Percentiles rank a stretch among this genome's conserved stretches.
Conservation (phyloP, 2,797 vertebrate genomes). For the Gastrophryne carolinensis region DNA sequence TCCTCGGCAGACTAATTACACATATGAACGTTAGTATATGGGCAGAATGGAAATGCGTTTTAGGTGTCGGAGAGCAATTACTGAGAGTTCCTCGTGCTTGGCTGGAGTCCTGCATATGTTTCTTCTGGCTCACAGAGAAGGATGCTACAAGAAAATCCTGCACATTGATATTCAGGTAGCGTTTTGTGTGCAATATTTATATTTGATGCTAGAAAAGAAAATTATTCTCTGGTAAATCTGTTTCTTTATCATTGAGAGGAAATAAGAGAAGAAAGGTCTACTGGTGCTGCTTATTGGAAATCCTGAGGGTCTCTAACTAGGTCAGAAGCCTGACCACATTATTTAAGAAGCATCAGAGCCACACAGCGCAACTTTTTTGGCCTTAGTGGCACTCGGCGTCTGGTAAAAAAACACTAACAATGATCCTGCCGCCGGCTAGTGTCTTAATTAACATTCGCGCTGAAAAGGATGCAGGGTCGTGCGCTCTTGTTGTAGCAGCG, state of each 20-base stretch:
- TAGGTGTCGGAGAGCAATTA: conserved; percentile 49
- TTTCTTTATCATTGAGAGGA: conserved; percentile 18
- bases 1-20: conserved; percentile 49
- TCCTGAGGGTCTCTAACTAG: conserved; percentile 20
- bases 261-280: neutral
- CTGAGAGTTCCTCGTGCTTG: conserved; percentile 46
- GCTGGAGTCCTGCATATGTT: conserved; percentile 41
- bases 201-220: neutral
- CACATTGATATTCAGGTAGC: neutral
- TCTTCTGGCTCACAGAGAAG: neutral
- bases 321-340: conserved; percentile 12
- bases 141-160: neutral
- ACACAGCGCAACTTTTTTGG: too few relatives aligned
- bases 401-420: too few relatives aligned
- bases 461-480: too few relatives aligned
- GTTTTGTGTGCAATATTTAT: conserved; percentile 40
- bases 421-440: too few relatives aligned
- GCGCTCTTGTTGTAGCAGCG: too few relatives aligned
- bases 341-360: neutral
- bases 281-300: conserved; percentile 11
- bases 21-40: conserved; percentile 44
- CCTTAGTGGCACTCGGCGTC: too few relatives aligned
- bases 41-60: conserved; percentile 36
- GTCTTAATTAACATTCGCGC: too few relatives aligned
- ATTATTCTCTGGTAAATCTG: conserved; percentile 12